Evolutionary conservation across 2,113 vertebrate species (phyloP), one percentile per base, ranked within the genome.

Genomic region (Toxotes chatareus): DNA sequence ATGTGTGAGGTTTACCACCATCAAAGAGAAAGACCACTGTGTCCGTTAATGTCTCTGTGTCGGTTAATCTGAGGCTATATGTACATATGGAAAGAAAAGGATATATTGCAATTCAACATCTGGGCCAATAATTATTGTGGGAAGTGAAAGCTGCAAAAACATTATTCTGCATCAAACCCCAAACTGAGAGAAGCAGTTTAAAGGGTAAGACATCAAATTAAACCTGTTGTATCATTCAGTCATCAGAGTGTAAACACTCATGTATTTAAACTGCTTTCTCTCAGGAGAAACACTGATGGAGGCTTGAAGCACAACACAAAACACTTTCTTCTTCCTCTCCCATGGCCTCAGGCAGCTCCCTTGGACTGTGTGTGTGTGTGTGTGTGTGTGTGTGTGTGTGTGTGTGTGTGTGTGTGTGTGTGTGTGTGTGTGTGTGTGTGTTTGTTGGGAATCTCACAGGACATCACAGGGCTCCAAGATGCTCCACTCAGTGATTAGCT

Each of bases 401-500:
- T 36, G 36, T 6, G 6, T 36, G 36, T 36, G 36, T 3, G 4
- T 36, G 36, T 36, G 36, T 2, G 12, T 13, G 44, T 44, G 42
- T 3, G 9, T 38, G 36, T 38, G 36, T 10, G 3, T 10, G 42
- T 44, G 42, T 10, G 9, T 38, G 36, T 38, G 36, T 3, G 36
- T 38, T 7, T 63, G 62, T 44, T 67, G 32, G 70, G 70, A 82
- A 85, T 85, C 82, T 85, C 70, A 57, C 70, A 82, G 82, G 73
- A 79, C 74, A 75, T 88, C 83, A 85, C 56, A 85, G 67, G 66
- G 75, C 49, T 83, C 56, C 71, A 68, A 80, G 83, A 85, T 70
- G 83, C 83, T 76, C 79, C 67, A 32, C 36, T 65, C 76, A 76
- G 79, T 83, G 83, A 88, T 86, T 80, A 88, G 78, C 69, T 84